Evolutionary conservation across 2,797 vertebrate species (phyloP).

Genomic region (Chaetophractus vellerosus): DNA sequence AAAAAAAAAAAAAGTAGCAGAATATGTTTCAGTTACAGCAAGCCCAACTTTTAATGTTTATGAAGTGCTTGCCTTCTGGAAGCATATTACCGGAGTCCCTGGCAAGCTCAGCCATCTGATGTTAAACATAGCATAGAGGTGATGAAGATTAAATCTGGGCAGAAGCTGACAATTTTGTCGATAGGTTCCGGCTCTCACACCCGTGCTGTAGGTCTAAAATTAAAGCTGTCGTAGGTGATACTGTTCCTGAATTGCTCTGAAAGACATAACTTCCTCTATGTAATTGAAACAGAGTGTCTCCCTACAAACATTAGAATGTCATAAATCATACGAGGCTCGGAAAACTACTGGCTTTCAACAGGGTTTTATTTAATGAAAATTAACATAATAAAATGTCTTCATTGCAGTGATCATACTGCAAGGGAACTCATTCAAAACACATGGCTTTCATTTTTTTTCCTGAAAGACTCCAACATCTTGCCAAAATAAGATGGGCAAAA

Average conservation of each 20-base stretch:
- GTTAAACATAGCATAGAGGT: constrained; percentile 79
- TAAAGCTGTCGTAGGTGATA: constrained; percentile 78
- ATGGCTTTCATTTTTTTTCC: constrained; percentile 89
- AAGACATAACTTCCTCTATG: constrained; percentile 79
- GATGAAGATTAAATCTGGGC: constrained; percentile 81
- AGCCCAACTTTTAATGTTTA: constrained; percentile 55
- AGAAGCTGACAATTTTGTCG: constrained; percentile 70
- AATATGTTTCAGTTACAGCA: constrained; percentile 33
- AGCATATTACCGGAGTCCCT: constrained; percentile 58
- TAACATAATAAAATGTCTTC: constrained; percentile 89
- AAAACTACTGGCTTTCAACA: constrained; percentile 91
- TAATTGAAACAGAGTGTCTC: constrained; percentile 87
- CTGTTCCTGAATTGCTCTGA: constrained; percentile 79
- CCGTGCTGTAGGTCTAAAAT: constrained; percentile 73
- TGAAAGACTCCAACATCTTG: constrained; percentile 84
- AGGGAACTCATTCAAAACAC: constrained; percentile 84
- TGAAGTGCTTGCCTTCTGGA: constrained; percentile 55
- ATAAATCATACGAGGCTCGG: constrained; percentile 88
- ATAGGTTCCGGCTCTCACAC: constrained; percentile 65
- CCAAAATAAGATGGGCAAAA: constrained; percentile 87
- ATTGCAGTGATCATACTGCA: constrained; percentile 83
- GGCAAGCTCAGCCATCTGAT: constrained; percentile 66
- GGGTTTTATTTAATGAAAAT: constrained; percentile 90
- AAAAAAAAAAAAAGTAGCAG: neutral
- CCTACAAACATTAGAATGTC: constrained; percentile 83